A percentile compares a stretch with the other conserved stretches of the same genome.
Evolutionary conservation across 1,140 invertebrate genomes (phyloP).

Genomic region (Zaprionus davidi): DNA sequence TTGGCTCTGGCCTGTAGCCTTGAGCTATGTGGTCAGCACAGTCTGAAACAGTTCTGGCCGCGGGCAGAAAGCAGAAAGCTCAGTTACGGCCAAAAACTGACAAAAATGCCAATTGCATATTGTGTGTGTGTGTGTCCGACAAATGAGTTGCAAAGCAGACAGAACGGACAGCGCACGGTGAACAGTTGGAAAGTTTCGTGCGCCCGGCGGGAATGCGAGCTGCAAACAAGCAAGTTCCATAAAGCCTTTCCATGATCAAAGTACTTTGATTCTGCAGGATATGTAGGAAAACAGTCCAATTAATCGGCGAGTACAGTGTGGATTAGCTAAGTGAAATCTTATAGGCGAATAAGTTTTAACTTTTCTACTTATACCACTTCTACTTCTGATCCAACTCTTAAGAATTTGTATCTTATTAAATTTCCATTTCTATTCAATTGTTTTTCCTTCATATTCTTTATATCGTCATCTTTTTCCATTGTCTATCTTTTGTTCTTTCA

Average conservation of each 20-base stretch:
- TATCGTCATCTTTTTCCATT: background rate
- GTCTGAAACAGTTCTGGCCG: background rate
- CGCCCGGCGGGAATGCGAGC: background rate
- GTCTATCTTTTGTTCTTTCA: background rate
- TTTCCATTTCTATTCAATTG: background rate
- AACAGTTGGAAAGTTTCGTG: background rate
- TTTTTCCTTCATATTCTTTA: background rate
- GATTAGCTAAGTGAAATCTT: background rate
- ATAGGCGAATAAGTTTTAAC: too few relatives aligned
- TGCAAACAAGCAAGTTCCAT: background rate
- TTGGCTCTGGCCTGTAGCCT: background rate
- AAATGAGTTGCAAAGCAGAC: constrained; percentile 22
- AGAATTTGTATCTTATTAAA: background rate
- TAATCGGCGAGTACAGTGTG: background rate
- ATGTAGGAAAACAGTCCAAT: background rate
- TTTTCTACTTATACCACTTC: too few relatives aligned
- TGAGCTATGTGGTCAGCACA: background rate
- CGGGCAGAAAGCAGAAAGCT: background rate
- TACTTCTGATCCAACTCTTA: too few relatives aligned
- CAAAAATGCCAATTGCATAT: constrained; percentile 59
- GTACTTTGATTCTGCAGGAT: background rate
- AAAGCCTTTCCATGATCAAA: background rate
- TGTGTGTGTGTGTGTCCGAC: constrained; percentile 34
- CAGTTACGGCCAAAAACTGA: constrained; percentile 23
- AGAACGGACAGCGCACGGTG: background rate